phyloP scores from a whole-genome alignment of 2,797 vertebrate species.

The Stomatorhinus walkeri region DNA sequence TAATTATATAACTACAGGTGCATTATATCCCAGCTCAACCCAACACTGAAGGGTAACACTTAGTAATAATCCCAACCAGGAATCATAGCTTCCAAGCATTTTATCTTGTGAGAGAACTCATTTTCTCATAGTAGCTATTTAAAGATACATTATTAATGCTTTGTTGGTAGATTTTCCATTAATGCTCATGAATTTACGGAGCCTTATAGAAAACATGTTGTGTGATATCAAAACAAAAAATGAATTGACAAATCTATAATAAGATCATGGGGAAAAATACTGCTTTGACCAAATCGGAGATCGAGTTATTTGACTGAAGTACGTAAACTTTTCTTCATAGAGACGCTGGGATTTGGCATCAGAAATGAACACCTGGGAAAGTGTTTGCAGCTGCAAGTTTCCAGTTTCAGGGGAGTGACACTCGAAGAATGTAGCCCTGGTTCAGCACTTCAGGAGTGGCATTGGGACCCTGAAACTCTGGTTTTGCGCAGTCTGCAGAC shows the following conservation, averaged over 20 bases:
- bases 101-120: neutral
- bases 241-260: neutral
- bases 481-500: constrained; percentile 56
- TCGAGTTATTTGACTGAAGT: constrained; percentile 4
- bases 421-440: constrained; percentile 52
- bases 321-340: constrained; percentile 35
- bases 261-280: neutral
- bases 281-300: neutral
- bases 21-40: neutral
- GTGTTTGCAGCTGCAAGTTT: constrained; percentile 54
- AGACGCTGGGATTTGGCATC: constrained; percentile 59
- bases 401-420: constrained; percentile 39
- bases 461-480: constrained; percentile 49
- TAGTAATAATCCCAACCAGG: neutral
- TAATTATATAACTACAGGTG: neutral
- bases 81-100: neutral
- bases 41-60: neutral
- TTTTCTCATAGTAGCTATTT: neutral
- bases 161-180: neutral
- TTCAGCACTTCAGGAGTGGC: constrained; percentile 62
- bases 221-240: neutral
- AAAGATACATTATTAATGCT: neutral
- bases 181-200: neutral
- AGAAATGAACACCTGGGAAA: constrained; percentile 64
- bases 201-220: neutral